Evolutionary conservation across 2,113 vertebrate species (phyloP), one percentile per base, ranked within the genome.

Genomic region (Mirza zaza): DNA sequence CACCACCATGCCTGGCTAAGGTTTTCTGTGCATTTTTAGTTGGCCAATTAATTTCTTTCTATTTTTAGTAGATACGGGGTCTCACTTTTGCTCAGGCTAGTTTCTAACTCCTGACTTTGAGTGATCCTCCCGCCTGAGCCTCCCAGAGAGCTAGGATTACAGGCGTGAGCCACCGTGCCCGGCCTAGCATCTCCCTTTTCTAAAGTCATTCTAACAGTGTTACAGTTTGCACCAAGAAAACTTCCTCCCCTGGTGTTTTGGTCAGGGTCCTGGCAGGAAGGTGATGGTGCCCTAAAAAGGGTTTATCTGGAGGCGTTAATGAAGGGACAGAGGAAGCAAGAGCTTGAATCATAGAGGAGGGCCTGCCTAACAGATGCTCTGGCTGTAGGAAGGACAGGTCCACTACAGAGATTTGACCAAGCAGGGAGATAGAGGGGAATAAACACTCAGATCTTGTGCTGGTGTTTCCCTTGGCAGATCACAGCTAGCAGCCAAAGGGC

Each of bases 271-370:
- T 94, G 61, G 65, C 27, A 82, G 88, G 91, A 85, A 81, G 52
- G 85, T 77, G 57, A 55, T 36, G 70, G 77, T 36, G 6, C 27
- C 32, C 45, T 63, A 18, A 42, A 34, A 82, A 55, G 27, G 15
- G 57, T 34, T 79, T 75, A 59, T 81, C 52, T 87, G 81, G 82
- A 80, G 65, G 71, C 55, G 77, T 50, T 90, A 42, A 63, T 45
- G 76, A 76, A 92, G n/a, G 32, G 27, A 50, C 8, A 36, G 45
- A 85, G 18, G 61, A 71, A 82, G 13, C 11, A 15, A 34, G 52
- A 68, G 21, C 82, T 94, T 17, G 48, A 85, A 14, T 73, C 76
- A 18, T 10, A 18, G 13, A 36, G 21, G 29, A 77, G 10, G 73
- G 67, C 11, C 75, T 79, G 3, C 57, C 27, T 1, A 21, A 34